Evolutionary conservation across 2,113 vertebrate species (phyloP).

Genomic region (Onychorhynchus coronatus): DNA sequence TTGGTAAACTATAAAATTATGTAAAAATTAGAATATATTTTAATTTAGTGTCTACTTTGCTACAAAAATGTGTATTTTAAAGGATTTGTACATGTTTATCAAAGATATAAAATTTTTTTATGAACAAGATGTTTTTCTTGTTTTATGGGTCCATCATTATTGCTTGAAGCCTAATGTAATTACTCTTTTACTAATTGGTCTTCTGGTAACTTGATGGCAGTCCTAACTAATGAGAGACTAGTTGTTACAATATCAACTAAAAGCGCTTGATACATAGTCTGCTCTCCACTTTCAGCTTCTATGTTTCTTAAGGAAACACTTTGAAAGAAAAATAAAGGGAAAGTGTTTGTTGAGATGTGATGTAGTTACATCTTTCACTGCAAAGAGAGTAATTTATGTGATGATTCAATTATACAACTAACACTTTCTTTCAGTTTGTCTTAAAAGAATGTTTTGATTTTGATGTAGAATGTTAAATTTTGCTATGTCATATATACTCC

Average conservation of each 20-base stretch:
- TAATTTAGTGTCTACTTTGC: slow-evolving; percentile 72
- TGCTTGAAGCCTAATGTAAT: neutral
- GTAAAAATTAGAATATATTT: slow-evolving; percentile 79
- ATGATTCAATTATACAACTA: neutral
- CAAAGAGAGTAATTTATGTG: neutral
- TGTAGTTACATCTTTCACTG: neutral
- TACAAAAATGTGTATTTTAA: slow-evolving; percentile 73
- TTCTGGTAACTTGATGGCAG: neutral
- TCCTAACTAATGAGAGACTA: neutral
- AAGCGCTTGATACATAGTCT: neutral
- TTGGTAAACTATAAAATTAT: slow-evolving; percentile 71
- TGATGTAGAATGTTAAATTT: neutral
- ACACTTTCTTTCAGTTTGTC: neutral
- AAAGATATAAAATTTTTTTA: slow-evolving; percentile 17
- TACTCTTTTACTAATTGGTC: neutral
- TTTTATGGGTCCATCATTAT: slow-evolving; percentile 4
- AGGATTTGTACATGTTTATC: slow-evolving; percentile 59
- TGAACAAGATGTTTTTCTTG: slow-evolving; percentile 9
- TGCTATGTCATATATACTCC: neutral
- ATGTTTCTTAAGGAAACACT: neutral
- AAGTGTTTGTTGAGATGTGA: neutral
- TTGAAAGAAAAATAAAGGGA: slow-evolving; percentile 14
- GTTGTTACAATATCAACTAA: neutral
- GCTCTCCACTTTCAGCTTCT: slow-evolving; percentile 25
- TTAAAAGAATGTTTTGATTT: neutral